phyloP scores from a whole-genome alignment of 2,113 vertebrate species.

The Furnarius figulus region DNA sequence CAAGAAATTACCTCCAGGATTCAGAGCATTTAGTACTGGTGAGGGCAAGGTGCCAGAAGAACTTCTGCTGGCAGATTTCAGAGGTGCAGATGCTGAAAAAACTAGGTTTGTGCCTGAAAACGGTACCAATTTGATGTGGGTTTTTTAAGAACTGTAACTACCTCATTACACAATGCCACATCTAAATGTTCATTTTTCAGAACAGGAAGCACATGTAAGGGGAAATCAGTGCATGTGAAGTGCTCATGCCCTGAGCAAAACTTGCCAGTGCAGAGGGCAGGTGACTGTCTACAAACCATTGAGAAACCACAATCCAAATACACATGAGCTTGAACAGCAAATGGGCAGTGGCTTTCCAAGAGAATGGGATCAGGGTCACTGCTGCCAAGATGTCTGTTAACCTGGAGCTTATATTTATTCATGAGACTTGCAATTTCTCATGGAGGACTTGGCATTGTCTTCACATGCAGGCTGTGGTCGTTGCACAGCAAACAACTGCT shows the following conservation, averaged over 20 bases:
- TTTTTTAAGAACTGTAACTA: not conserved
- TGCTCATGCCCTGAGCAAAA: not conserved
- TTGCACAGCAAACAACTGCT: not conserved
- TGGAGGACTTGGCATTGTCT: not conserved
- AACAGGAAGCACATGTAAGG: not conserved
- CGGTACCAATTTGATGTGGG: not conserved
- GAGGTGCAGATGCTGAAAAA: not conserved
- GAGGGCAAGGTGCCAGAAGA: not conserved
- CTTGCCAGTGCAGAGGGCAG: not conserved
- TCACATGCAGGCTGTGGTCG: not conserved
- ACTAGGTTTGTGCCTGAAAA: not conserved
- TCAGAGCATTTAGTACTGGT: not conserved
- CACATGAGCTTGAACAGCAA: not conserved
- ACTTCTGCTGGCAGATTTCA: not conserved
- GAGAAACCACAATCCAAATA: not conserved
- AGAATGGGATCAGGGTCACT: not conserved
- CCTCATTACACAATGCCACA: not conserved
- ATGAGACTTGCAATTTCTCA: not conserved
- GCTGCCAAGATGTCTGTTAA: not conserved
- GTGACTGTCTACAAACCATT: not conserved
- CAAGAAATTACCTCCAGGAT: not conserved
- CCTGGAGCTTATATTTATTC: not conserved
- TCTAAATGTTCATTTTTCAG: not conserved
- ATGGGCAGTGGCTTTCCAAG: not conserved
- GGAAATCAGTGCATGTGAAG: not conserved